Conservation (phyloP, 2,797 vertebrate genomes). For the Scolopax rusticola region DNA sequence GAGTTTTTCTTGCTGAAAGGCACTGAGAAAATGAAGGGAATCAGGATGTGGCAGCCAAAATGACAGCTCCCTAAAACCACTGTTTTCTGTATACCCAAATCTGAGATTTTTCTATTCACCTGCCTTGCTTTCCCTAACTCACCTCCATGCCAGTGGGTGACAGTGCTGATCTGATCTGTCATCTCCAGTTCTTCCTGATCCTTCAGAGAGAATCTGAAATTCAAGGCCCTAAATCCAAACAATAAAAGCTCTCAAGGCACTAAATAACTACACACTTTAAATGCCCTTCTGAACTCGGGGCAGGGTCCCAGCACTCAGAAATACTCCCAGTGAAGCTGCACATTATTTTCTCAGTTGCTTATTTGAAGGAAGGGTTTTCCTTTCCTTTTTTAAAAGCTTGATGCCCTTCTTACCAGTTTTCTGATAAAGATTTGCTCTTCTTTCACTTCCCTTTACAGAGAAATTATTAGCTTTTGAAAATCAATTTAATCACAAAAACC, state of each 20-base stretch:
- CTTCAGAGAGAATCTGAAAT: background rate
- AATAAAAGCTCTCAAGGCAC: background rate
- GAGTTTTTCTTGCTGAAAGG: conserved; percentile 39
- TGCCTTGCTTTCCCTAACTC: conserved; percentile 1
- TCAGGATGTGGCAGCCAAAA: conserved; percentile 36
- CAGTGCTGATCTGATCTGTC: background rate
- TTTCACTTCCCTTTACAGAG: background rate
- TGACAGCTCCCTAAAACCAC: conserved; percentile 11
- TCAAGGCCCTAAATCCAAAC: background rate
- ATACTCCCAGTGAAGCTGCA: background rate
- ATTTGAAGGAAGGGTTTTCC: background rate
- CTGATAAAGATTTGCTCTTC: background rate
- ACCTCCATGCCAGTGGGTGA: background rate
- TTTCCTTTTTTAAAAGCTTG: background rate
- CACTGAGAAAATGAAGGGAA: conserved; percentile 50
- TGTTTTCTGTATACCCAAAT: background rate
- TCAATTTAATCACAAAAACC: background rate
- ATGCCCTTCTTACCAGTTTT: background rate
- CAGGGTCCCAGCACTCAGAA: background rate
- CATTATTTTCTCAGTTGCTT: background rate
- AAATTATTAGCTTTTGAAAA: background rate
- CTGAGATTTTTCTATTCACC: conserved; percentile 19
- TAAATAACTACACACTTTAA: background rate
- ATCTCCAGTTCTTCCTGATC: background rate
- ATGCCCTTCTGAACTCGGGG: background rate